Base-by-base conservation (phyloP, 2,113 vertebrate species). In the Ciconia boyciana region DNA sequence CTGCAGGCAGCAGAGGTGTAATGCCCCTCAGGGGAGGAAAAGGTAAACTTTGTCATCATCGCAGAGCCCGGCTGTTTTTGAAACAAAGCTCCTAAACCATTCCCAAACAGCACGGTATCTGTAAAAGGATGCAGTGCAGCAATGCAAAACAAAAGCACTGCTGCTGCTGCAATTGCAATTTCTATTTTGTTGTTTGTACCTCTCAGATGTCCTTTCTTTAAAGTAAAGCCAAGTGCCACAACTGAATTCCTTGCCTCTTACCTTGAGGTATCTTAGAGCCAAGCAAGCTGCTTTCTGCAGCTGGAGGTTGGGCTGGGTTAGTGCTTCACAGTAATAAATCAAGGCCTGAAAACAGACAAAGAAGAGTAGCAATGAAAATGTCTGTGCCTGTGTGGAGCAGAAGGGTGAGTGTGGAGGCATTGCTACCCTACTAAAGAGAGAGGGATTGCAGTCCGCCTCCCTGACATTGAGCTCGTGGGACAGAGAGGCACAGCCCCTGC, bases 191-290 rank as follows among this genome's bases (percentile, higher is more conserved):
- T 49, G 16, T 87, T 60, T 74, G 55, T 54, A 66, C 60, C 60
- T 70, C 21, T 72, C 31, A 65, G 28, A 61, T 54, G 9, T 36
- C 49, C 44, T 65, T 85, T 71, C 71, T 74, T 83, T 83, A 70
- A 76, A 88, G 70, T 58, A 90, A 96, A 71, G 36, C 58, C 39
- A 39, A 39, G 39, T 39, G 39, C 39, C 77, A 83, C 64, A 44
- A 14, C 26, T 48, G 9, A 86, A 57, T 77, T 72, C 55, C 32
- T 90, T 43, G 43, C 76, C 21, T 70, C 97, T 98, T 96, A 99
- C 99, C 99, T 99, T 98, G 69, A 99, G 98, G 96, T 98, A 99
- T 97, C 98, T 98, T 85, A 99, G 97, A 70, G 99, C 99, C 69
- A 99, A 95, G 89, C 99, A 99, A 39, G 99, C 99, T 15, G 98